Evolutionary conservation across 2,113 vertebrate genomes (phyloP).

Genomic region (Rutilus rutilus): DNA sequence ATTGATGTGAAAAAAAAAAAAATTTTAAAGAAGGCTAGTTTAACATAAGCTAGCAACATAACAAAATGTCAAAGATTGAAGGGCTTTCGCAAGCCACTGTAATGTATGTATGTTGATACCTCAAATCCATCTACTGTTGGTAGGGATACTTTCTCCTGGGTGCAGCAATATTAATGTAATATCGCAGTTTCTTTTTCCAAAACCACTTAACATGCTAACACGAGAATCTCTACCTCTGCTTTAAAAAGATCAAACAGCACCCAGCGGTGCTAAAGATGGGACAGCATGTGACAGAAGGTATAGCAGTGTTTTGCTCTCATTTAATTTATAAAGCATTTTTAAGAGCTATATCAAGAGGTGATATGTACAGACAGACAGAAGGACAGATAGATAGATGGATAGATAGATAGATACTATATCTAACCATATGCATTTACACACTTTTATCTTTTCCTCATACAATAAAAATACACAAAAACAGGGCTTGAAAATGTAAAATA

Average conservation of each 20-base stretch:
- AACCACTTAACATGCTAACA: slow-evolving; percentile 10
- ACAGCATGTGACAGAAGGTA: neutral
- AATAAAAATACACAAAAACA: too few relatives aligned
- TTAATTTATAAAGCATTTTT: neutral
- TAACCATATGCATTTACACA: too few relatives aligned
- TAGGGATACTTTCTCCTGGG: neutral
- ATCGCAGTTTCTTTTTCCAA: neutral
- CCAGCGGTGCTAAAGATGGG: neutral
- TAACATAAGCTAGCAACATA: too few relatives aligned
- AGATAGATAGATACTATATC: too few relatives aligned
- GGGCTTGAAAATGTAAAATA: too few relatives aligned
- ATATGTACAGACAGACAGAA: neutral
- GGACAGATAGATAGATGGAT: too few relatives aligned
- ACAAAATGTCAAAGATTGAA: too few relatives aligned
- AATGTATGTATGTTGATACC: neutral
- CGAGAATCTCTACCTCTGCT: slow-evolving; percentile 2
- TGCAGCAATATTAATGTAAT: slow-evolving; percentile 12
- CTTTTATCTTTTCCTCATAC: too few relatives aligned
- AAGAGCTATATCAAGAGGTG: neutral
- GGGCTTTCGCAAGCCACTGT: too few relatives aligned
- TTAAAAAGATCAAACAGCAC: neutral
- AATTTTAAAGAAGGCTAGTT: too few relatives aligned
- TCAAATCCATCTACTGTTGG: neutral
- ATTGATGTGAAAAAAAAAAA: too few relatives aligned
- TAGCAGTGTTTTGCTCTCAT: neutral